Conservation (phyloP, 2,797 vertebrate species). For the Neomorphus geoffroyi region DNA sequence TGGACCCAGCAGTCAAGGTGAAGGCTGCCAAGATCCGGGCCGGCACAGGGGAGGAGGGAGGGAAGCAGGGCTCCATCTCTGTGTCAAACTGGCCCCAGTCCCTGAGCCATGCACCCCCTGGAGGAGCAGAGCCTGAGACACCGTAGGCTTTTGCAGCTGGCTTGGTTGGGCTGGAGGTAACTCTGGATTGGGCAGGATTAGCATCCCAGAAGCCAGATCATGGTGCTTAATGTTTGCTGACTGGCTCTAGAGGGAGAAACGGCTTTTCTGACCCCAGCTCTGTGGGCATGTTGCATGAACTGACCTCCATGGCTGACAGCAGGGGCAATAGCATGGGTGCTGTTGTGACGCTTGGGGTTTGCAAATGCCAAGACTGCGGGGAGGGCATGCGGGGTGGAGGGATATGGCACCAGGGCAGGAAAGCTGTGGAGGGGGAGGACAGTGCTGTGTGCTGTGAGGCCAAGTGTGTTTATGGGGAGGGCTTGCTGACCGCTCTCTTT, state of each 20-base stretch:
- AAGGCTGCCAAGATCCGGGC: neutral
- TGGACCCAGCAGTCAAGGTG: fast-evolving
- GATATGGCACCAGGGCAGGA: neutral
- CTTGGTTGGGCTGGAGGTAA: neutral
- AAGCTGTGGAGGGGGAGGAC: neutral
- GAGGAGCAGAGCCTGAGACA: neutral
- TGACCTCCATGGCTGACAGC: neutral
- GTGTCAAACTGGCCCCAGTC: neutral
- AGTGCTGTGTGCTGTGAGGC: neutral
- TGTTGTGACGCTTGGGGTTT: neutral
- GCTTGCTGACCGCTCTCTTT: slow-evolving; percentile 66
- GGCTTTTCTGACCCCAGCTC: neutral
- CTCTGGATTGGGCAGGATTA: neutral
- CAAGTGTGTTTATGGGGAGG: neutral
- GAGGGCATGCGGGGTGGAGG: neutral
- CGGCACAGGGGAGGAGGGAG: neutral
- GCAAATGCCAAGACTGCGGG: neutral
- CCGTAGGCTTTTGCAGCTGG: neutral
- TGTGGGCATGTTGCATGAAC: neutral
- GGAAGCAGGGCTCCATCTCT: neutral
- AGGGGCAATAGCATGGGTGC: fast-evolving
- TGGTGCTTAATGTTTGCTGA: neutral
- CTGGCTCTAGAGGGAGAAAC: neutral
- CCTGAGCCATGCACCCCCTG: neutral
- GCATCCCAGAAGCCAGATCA: neutral